Conservation (phyloP, 1,140 invertebrate genomes). For the Megalopta genalis region DNA sequence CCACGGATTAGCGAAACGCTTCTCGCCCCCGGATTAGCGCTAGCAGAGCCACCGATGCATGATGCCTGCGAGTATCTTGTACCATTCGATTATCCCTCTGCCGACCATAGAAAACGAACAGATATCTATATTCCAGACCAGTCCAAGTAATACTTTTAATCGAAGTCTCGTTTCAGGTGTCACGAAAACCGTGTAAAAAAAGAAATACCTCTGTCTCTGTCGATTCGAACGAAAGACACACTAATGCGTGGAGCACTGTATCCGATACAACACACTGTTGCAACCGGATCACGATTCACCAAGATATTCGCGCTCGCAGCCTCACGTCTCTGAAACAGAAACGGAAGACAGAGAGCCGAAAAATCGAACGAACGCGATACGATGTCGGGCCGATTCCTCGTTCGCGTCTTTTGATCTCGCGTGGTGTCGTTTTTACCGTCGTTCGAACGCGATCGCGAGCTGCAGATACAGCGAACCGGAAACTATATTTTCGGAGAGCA, state of each 20-base stretch:
- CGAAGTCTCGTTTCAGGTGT: too few relatives aligned
- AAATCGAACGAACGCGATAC: neutral
- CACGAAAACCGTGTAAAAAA: too few relatives aligned
- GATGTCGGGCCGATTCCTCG: constrained; percentile 28
- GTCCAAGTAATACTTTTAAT: too few relatives aligned
- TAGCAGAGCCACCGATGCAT: neutral
- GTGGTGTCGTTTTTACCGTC: constrained; percentile 25
- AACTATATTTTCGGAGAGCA: neutral
- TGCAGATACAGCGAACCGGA: neutral
- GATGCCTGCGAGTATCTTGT: too few relatives aligned
- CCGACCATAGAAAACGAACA: too few relatives aligned
- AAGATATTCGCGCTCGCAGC: constrained; percentile 17
- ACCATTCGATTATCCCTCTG: too few relatives aligned
- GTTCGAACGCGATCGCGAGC: constrained; percentile 4
- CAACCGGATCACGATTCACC: neutral
- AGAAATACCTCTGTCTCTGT: too few relatives aligned
- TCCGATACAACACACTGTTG: neutral
- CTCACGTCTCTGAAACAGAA: neutral
- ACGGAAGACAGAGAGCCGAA: neutral
- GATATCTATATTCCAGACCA: too few relatives aligned
- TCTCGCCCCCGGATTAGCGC: neutral
- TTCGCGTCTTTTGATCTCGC: constrained; percentile 30
- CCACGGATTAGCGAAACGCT: neutral
- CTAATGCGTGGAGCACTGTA: neutral
- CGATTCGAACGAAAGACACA: neutral